These are phyloP conservation scores for Neoascia interrupta DNA, from an alignment of 2,888 invertebrate species.

Conservation along the genomic window DNA sequence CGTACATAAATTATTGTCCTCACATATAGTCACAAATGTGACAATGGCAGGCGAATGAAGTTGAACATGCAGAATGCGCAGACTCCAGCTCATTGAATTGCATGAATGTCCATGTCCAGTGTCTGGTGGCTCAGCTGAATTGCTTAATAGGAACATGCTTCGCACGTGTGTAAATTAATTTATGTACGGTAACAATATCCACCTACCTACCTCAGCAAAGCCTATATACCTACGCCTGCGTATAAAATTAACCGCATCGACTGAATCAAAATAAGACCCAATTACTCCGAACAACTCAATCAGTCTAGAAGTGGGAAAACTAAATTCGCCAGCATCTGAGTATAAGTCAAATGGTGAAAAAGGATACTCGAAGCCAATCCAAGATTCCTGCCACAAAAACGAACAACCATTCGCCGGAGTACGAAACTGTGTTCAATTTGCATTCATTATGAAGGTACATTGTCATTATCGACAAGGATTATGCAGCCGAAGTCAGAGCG, in stretches of 20 bases:
- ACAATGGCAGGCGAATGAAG: slow-evolving; percentile 10
- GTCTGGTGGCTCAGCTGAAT: slow-evolving; percentile 26
- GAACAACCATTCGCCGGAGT: slow-evolving; percentile 46
- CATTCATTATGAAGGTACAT: slow-evolving; percentile 67
- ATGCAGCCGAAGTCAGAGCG: neutral
- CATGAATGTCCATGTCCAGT: slow-evolving; percentile 31
- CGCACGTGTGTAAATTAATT: slow-evolving; percentile 67
- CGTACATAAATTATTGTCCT: slow-evolving; percentile 54
- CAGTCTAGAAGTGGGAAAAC: slow-evolving; percentile 62
- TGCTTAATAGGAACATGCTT: slow-evolving; percentile 64
- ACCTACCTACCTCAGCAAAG: too few relatives aligned
- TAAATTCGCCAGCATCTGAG: slow-evolving; percentile 52
- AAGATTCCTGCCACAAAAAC: neutral
- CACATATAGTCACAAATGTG: neutral
- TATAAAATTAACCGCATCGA: slow-evolving; percentile 50
- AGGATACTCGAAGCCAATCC: neutral
- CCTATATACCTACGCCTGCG: too few relatives aligned
- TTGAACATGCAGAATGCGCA: slow-evolving; percentile 22
- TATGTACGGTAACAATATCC: slow-evolving; percentile 60
- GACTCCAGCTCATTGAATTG: slow-evolving; percentile 28
- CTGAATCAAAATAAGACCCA: slow-evolving; percentile 47
- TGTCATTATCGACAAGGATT: slow-evolving; percentile 56
- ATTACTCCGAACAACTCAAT: slow-evolving; percentile 67
- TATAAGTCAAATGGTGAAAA: slow-evolving; percentile 54
- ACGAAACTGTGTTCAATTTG: slow-evolving; percentile 69